Base-by-base conservation (phyloP, 2,888 invertebrate species). In the Cephalotes varians region DNA sequence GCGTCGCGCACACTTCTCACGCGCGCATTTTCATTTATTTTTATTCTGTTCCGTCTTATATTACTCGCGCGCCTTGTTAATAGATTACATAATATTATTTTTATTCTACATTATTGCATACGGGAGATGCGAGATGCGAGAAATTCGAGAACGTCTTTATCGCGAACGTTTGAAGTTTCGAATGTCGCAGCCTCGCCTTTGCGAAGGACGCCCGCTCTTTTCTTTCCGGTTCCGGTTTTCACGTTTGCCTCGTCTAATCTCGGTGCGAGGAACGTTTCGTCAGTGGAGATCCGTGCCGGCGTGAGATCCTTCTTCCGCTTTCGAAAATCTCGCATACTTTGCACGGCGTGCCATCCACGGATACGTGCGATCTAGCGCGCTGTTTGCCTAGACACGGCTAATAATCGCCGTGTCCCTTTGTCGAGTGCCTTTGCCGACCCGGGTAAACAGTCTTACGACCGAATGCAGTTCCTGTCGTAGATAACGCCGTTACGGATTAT, bases 401-500 rank as follows among this genome's bases (percentile, higher is more conserved):
- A 58, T 71, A 47, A 79, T 69, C 71, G 44, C 56, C 44, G 76
- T 34, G 76, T 69, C 56, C 71, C 77, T 79, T 79, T 79, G 77
- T 79, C 71, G 31, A 58, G 71, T 79, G 77, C n/a, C n/a, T n/a
- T n/a, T n/a, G n/a, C 77, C 77, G 77, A 79, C 77, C 71, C 34
- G 56, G 56, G 56, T 44, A 79, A 79, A 79, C 69, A 71, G 56
- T 71, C 69, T 79, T 79, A 79, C 77, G 77, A 47, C 54, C 34
- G 71, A 79, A 79, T 79, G 77, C 77, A 79, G 47, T 79, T 79
- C 77, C 77, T 79, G 77, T 79, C 77, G 56, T 56, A 77, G 77
- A 77, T 77, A 77, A 77, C 77, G 73, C 3, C 73, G 31, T 37
- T 40, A n/a, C 4, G 65, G 47, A 77, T 69, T 77, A 69, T n/a